Percentiles rank a stretch among this genome's conserved stretches.
phyloP scores from a whole-genome alignment of 2,888 invertebrate genomes.

The Capitulum mitella region DNA sequence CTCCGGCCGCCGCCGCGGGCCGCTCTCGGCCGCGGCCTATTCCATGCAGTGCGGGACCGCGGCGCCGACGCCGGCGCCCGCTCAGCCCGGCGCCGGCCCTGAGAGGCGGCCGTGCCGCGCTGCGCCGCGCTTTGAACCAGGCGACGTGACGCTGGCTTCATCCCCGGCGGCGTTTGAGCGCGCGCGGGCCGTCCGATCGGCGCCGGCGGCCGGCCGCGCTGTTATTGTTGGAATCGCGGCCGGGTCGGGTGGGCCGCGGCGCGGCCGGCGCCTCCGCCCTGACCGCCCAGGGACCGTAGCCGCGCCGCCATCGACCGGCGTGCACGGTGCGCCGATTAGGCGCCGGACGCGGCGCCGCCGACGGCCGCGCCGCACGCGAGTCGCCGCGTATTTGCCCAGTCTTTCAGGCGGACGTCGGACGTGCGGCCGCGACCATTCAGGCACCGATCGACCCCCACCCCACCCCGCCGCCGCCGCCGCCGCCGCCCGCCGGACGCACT shows the following conservation, averaged over 20 bases:
- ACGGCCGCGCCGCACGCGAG: not conserved
- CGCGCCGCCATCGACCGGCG: not conserved
- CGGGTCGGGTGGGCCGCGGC: not conserved
- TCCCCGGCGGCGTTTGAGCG: slow-evolving; percentile 40
- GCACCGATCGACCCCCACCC: not conserved
- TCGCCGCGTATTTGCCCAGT: not conserved
- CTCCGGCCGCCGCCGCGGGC: slow-evolving; percentile 54
- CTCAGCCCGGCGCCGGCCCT: slow-evolving; percentile 6
- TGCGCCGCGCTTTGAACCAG: slow-evolving; percentile 74
- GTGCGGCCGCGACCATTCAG: not conserved
- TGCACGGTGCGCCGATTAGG: not conserved
- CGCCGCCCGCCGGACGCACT: too few species aligned
- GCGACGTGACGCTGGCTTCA: slow-evolving; percentile 48
- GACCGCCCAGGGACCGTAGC: not conserved
- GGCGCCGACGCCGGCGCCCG: not conserved
- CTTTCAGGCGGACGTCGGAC: not conserved
- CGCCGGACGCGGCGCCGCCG: not conserved
- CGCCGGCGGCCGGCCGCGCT: slow-evolving; percentile 62
- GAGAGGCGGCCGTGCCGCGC: slow-evolving; percentile 44
- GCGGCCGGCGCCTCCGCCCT: not conserved
- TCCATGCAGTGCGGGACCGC: too few species aligned
- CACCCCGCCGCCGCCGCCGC: not conserved
- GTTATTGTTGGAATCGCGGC: slow-evolving; percentile 10
- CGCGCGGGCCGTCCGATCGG: slow-evolving; percentile 38
- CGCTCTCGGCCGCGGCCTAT: too few species aligned